Evolutionary conservation across 2,113 vertebrate genomes (phyloP).

Genomic region (Reinhardtius hippoglossoides): DNA sequence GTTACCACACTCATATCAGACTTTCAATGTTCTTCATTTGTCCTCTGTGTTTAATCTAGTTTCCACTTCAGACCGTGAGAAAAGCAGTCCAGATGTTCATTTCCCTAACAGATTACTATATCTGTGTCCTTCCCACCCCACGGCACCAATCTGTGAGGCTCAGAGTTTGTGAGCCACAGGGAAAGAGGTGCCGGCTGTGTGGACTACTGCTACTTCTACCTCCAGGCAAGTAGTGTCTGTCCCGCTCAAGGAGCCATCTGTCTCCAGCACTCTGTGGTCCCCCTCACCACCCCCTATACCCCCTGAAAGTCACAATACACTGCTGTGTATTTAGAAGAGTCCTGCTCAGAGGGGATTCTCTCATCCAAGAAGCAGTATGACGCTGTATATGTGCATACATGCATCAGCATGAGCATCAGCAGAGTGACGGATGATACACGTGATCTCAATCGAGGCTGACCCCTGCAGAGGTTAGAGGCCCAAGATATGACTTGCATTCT

Average conservation of each 20-base stretch:
- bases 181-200: slow-evolving; percentile 9
- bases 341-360: slow-evolving; percentile 1
- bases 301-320: background rate
- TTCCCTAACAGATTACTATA: too few species aligned
- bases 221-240: slow-evolving; percentile 34
- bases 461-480: too few species aligned
- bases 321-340: background rate
- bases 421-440: background rate
- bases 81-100: slow-evolving; percentile 7
- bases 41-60: background rate
- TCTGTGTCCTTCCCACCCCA: too few species aligned
- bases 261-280: background rate
- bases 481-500: too few species aligned
- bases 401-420: slow-evolving; percentile 15
- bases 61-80: slow-evolving; percentile 19
- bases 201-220: slow-evolving; percentile 15
- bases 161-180: background rate
- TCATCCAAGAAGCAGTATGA: too few species aligned
- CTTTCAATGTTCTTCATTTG: slow-evolving; percentile 12
- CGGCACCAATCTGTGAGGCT: background rate
- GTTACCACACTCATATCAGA: slow-evolving; percentile 1
- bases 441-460: too few species aligned
- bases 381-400: background rate
- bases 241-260: slow-evolving; percentile 33
- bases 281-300: background rate